Percentiles rank a stretch among this genome's conserved stretches.
Evolutionary conservation across 2,797 vertebrate genomes (phyloP).

Genomic region (Gorsachius magnificus): DNA sequence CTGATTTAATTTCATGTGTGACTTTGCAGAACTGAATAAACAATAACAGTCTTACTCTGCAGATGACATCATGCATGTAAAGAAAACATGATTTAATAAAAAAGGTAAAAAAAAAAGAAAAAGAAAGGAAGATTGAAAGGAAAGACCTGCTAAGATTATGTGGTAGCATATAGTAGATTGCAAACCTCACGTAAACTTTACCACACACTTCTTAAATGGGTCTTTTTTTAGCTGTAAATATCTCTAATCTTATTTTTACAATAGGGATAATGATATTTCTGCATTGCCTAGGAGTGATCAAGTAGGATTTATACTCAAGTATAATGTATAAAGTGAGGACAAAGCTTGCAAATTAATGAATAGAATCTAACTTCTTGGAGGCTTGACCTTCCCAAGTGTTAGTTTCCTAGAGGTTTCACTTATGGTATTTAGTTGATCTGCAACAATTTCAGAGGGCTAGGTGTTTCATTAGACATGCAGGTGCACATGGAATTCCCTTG

Average conservation of each 20-base stretch:
- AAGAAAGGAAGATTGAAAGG: neutral
- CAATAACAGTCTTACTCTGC: neutral
- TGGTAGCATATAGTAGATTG: neutral
- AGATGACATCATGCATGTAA: neutral
- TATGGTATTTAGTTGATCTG: neutral
- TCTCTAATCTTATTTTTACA: neutral
- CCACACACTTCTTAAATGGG: neutral
- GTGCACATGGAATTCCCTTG: neutral
- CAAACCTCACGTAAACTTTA: neutral
- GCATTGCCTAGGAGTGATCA: accelerated
- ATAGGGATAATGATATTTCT: neutral
- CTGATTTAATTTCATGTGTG: neutral
- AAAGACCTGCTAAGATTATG: neutral
- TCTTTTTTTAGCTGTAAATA: neutral
- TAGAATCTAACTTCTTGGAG: neutral
- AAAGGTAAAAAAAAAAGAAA: neutral
- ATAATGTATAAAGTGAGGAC: neutral
- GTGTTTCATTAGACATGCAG: neutral
- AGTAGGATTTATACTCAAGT: neutral
- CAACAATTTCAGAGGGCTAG: neutral
- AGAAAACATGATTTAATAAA: neutral
- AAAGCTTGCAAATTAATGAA: neutral
- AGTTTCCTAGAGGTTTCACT: neutral
- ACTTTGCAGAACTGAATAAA: neutral
- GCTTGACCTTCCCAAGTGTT: neutral